phyloP scores from a whole-genome alignment of 2,888 invertebrate genomes.

The Allophyes oxyacanthae region DNA sequence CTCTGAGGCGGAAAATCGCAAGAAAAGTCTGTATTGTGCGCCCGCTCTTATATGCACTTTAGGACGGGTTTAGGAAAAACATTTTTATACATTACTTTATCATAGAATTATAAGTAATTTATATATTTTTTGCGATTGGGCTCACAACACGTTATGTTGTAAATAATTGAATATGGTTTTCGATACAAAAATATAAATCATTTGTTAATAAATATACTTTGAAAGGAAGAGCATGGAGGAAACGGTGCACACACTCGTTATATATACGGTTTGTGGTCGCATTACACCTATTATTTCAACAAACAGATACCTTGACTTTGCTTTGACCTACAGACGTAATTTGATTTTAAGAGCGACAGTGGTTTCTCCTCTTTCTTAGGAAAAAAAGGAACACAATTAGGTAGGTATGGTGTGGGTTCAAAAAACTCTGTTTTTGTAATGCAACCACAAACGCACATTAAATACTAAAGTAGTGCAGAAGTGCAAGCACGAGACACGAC shows the following conservation, averaged over 20 bases:
- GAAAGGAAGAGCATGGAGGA: slow-evolving; percentile 64
- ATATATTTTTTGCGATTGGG: slow-evolving; percentile 26
- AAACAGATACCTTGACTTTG: too few relatives aligned
- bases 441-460: slow-evolving; percentile 21
- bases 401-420: background rate
- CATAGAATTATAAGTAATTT: slow-evolving; percentile 25
- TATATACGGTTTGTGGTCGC: slow-evolving; percentile 26
- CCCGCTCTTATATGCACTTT: slow-evolving; percentile 11
- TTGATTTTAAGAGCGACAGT: too few relatives aligned
- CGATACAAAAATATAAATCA: slow-evolving; percentile 63
- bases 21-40: slow-evolving; percentile 29
- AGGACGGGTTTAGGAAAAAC: slow-evolving; percentile 52
- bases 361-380: too few relatives aligned
- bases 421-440: slow-evolving; percentile 3
- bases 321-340: too few relatives aligned
- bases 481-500: slow-evolving; percentile 66
- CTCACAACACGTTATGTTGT: slow-evolving; percentile 45
- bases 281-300: slow-evolving; percentile 2
- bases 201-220: slow-evolving; percentile 61
- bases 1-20: background rate
- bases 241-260: slow-evolving; percentile 58
- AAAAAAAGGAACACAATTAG: too few relatives aligned
- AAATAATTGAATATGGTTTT: slow-evolving; percentile 51
- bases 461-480: slow-evolving; percentile 31
- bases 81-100: slow-evolving; percentile 24